Evolutionary conservation across 2,113 vertebrate genomes (phyloP), one percentile per base, ranked within the genome.

Genomic region (Lepus americanus): DNA sequence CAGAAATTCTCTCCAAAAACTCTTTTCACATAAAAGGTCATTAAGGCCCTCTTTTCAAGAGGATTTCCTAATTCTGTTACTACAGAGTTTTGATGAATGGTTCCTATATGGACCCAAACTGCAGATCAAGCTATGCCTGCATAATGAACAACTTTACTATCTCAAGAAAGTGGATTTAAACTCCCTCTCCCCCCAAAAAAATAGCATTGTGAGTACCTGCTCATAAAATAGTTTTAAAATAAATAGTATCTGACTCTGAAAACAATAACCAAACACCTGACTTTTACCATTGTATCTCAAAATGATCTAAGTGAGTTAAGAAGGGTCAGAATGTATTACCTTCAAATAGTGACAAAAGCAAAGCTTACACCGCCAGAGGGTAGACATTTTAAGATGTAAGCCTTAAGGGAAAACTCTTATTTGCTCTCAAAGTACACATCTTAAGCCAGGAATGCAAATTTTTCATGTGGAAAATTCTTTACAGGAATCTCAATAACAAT

Each of bases 41-140:
- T 97, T 93, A 94, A 97, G 89, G 89, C 95, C 90, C 44, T 95
- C 92, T 92, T 97, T 31, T 90, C 82, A 93, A 87, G 36, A 97
- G 92, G 94, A 92, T 74, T 90, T 97, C 78, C 81, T 90, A 92
- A 86, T 96, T 95, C 74, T 91, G 72, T 96, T 90, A 94, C 80
- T 69, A 80, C 55, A 90, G 67, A 94, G 86, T 95, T 95, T 96
- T 90, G 61, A 76, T 94, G 86, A 96, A 94, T 81, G 86, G 82
- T 78, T 94, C 86, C 78, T 88, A 25, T 27, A 94, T 29, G 73
- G 63, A 96, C 67, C 69, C 87, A 94, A 96, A 96, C 64, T 90
- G 49, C 16, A 95, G 74, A 95, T 92, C 44, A 90, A 94, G 29
- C 64, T 95, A n/a, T 19, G 53, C 44, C 74, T 97, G 86, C 70